Conservation (phyloP, 1,140 invertebrate genomes). For the Drosophila chauvacae region DNA sequence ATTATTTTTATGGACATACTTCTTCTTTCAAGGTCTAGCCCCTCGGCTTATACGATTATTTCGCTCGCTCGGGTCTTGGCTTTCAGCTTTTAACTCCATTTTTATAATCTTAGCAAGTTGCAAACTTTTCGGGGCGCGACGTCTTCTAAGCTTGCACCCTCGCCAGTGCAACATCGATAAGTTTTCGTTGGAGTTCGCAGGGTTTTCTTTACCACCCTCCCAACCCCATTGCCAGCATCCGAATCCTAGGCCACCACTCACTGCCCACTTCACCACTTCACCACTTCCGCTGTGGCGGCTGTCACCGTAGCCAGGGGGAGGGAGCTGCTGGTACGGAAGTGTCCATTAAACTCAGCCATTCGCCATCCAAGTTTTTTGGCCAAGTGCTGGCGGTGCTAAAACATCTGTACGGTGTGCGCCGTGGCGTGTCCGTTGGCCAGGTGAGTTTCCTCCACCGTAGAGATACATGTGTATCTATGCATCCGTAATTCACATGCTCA, state of each 20-base stretch:
- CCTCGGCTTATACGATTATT: neutral
- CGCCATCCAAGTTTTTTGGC: constrained; percentile 55
- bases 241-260: neutral
- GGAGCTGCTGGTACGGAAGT: constrained; percentile 20
- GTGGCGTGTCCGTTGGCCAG: constrained; percentile 62
- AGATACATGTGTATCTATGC: constrained; percentile 60
- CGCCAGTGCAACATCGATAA: constrained; percentile 75
- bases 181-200: constrained; percentile 59
- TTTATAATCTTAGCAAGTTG: constrained; percentile 55
- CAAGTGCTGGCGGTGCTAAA: constrained; percentile 65
- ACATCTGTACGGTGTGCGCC: constrained; percentile 69
- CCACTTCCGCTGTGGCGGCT: constrained; percentile 25
- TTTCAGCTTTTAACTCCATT: constrained; percentile 65
- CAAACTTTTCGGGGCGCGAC: constrained; percentile 33
- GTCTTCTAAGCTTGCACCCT: constrained; percentile 49
- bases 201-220: constrained; percentile 6
- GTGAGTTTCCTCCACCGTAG: constrained; percentile 26
- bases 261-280: constrained; percentile 21
- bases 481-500: constrained; percentile 57
- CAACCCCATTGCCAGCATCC: neutral
- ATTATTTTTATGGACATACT: neutral
- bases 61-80: constrained; percentile 13
- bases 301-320: constrained; percentile 22
- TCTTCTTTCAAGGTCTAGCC: neutral
- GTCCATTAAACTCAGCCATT: constrained; percentile 50